These are phyloP conservation scores for Endomychus coccineus DNA, from an alignment of 2,888 invertebrate genomes.

Conservation along the genomic window DNA sequence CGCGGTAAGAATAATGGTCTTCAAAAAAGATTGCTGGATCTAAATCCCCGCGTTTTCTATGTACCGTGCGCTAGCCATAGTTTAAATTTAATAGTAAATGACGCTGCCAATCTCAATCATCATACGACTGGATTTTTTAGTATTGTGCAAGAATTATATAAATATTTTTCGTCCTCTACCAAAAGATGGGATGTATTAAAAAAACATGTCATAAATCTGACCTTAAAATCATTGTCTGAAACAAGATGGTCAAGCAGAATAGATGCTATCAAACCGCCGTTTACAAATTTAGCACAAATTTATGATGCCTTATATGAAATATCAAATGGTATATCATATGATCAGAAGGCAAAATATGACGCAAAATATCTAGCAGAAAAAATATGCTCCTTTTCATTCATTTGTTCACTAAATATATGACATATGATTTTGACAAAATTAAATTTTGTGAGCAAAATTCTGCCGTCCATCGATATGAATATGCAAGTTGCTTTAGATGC, in stretches of 20 bases:
- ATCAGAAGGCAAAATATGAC: no score
- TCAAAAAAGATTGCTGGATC: constrained; percentile 20
- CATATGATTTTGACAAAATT: constrained; percentile 21
- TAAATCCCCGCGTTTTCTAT: constrained; percentile 25
- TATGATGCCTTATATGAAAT: no score
- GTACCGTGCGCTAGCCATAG: constrained; percentile 27
- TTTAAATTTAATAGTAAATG: constrained; percentile 28
- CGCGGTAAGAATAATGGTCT: constrained; percentile 22
- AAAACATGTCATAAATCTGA: constrained; percentile 11
- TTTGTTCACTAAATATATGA: constrained; percentile 19
- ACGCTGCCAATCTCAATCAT: constrained; percentile 20
- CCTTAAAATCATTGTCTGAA: constrained; percentile 14
- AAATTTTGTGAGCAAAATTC: constrained; percentile 21
- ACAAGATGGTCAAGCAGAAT: constrained; percentile 16
- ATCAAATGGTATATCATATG: no score
- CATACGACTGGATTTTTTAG: constrained; percentile 22
- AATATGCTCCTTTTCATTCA: no score
- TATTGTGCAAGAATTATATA: constrained; percentile 25
- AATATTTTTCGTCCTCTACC: constrained; percentile 23
- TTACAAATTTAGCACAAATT: no score
- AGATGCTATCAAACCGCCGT: constrained; percentile 13
- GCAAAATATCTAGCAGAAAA: no score
- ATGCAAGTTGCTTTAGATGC: constrained; percentile 23
- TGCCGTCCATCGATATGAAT: constrained; percentile 19
- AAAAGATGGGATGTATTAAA: constrained; percentile 13